These are phyloP conservation scores for Sebastiscus albofasciatus DNA, from an alignment of 2,797 vertebrate genomes.

Conservation along the genomic window DNA sequence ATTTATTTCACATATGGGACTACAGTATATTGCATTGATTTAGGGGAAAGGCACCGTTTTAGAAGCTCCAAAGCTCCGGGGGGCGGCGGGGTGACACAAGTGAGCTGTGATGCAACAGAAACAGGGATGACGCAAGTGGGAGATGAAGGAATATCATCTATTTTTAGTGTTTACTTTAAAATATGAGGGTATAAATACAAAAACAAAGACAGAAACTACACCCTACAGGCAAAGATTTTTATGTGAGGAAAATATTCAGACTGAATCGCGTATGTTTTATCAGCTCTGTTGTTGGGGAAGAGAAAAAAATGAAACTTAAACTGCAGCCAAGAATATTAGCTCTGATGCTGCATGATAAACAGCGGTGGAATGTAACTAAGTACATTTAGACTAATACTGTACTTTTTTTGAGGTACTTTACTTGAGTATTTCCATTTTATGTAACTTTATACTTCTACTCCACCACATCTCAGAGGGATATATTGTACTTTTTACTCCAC, in stretches of 20 bases:
- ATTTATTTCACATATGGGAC: conserved; percentile 49
- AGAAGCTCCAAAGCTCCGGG: neutral
- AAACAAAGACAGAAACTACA: conserved; percentile 2
- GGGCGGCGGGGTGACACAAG: neutral
- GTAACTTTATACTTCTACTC: too few species aligned
- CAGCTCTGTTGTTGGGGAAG: neutral
- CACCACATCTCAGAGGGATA: too few species aligned
- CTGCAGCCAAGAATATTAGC: neutral
- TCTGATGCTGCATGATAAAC: neutral
- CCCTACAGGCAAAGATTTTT: neutral
- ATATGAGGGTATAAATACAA: conserved; percentile 1
- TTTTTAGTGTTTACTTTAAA: conserved; percentile 28
- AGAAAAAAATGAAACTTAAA: neutral
- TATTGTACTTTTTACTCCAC: too few species aligned
- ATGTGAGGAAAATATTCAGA: conserved; percentile 1
- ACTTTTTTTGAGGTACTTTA: too few species aligned
- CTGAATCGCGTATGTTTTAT: neutral
- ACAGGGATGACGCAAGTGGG: conserved; percentile 26
- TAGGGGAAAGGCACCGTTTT: conserved; percentile 7
- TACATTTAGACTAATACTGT: too few species aligned
- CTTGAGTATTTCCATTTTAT: too few species aligned
- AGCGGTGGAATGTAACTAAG: too few species aligned
- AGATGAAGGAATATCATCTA: conserved; percentile 18
- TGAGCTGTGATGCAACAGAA: conserved; percentile 25
- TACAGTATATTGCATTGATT: conserved; percentile 22